Evolutionary conservation across 2,888 invertebrate genomes (phyloP).

Genomic region (Zygogramma bicolorata): DNA sequence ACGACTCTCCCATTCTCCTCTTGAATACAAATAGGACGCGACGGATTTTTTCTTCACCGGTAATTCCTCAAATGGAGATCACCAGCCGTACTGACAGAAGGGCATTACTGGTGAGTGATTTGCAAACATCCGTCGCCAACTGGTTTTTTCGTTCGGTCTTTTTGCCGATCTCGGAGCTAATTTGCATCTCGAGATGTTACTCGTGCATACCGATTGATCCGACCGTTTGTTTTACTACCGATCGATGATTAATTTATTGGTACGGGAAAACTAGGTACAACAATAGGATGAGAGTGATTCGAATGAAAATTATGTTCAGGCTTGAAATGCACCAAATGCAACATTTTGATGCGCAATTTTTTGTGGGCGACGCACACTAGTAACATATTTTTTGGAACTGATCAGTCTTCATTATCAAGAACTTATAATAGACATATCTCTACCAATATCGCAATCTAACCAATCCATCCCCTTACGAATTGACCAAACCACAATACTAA

Average conservation of each 20-base stretch:
- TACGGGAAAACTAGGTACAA: neutral
- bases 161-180: conserved; percentile 17
- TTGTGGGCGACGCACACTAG: too few species aligned
- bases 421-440: too few species aligned
- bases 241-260: conserved; percentile 28
- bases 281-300: neutral
- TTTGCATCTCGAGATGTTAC: conserved; percentile 13
- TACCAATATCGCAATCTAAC: too few species aligned
- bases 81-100: conserved; percentile 37
- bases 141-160: conserved; percentile 15
- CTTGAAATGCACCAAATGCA: too few species aligned
- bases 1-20: neutral
- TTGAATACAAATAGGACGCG: neutral
- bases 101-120: conserved; percentile 42
- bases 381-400: too few species aligned
- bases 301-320: too few species aligned
- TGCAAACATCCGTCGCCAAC: conserved; percentile 41
- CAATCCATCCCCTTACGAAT: too few species aligned
- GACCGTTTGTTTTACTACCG: conserved; percentile 5
- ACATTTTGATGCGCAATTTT: too few species aligned
- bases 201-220: conserved; percentile 12
- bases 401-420: too few species aligned
- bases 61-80: conserved; percentile 45
- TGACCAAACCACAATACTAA: too few species aligned
- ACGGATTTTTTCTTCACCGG: neutral